Percentiles rank a stretch among this genome's conserved stretches.
phyloP scores from a whole-genome alignment of 1,140 invertebrate genomes.

The Ceratina calcarata region DNA sequence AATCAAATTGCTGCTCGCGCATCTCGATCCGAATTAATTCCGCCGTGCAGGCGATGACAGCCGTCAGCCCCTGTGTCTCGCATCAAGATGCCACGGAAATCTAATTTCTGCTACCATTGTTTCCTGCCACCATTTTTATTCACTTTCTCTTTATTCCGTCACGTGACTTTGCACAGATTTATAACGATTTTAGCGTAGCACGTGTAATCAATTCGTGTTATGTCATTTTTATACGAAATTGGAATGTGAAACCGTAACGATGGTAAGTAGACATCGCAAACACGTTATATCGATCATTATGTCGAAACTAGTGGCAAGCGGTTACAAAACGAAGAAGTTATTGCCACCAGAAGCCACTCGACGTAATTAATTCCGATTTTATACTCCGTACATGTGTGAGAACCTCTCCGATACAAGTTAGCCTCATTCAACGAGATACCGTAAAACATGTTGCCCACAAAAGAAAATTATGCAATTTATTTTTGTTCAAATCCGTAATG shows the following conservation, averaged over 20 bases:
- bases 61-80: neutral
- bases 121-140: too few species aligned
- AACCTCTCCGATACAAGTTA: neutral
- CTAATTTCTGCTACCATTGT: too few species aligned
- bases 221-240: too few species aligned
- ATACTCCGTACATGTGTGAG: neutral
- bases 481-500: neutral
- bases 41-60: too few species aligned
- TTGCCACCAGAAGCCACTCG: neutral
- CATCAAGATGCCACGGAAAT: neutral
- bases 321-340: too few species aligned
- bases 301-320: neutral
- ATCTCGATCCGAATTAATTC: neutral
- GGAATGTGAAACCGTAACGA: too few species aligned
- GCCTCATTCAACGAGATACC: neutral
- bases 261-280: neutral
- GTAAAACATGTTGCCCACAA: neutral
- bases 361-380: neutral
- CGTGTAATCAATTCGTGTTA: too few species aligned
- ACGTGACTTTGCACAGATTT: too few species aligned
- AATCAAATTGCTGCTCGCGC: neutral
- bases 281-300: neutral
- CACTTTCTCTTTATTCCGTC: too few species aligned
- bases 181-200: too few species aligned
- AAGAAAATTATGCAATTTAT: neutral